Conservation (phyloP, 2,113 vertebrate genomes). For the Phalacrocorax brasilianus region DNA sequence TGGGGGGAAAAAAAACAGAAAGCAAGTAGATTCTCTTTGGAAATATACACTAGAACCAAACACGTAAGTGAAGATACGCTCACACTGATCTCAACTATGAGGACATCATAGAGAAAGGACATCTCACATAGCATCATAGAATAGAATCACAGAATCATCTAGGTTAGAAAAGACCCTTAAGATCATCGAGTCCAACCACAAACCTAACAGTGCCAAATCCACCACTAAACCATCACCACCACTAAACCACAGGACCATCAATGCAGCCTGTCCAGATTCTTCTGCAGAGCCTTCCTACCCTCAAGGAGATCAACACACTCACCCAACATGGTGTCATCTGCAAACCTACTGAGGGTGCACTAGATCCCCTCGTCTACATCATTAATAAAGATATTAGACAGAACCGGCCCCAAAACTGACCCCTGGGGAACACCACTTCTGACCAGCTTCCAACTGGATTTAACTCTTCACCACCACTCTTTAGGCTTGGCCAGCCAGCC, state of each 20-base stretch:
- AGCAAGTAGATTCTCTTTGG: background rate
- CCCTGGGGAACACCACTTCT: background rate
- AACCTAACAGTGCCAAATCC: background rate
- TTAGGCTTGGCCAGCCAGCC: background rate
- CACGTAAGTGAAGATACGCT: background rate
- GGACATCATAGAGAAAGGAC: background rate
- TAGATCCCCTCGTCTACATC: background rate
- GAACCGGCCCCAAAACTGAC: background rate
- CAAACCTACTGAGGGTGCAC: background rate
- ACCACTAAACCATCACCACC: background rate
- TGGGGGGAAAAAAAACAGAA: background rate
- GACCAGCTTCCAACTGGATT: background rate
- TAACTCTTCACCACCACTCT: background rate
- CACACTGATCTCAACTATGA: background rate
- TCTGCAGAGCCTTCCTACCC: background rate
- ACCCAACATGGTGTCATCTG: rapidly evolving
- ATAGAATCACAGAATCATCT: background rate
- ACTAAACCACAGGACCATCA: background rate
- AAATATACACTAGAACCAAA: background rate
- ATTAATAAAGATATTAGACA: background rate
- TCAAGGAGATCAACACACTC: background rate
- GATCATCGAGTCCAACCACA: rapidly evolving
- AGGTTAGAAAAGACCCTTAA: background rate
- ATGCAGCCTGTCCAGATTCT: background rate
- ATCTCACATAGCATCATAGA: background rate